Evolutionary conservation across 1,140 invertebrate genomes (phyloP).

Genomic region (Scaptomyza hsui): DNA sequence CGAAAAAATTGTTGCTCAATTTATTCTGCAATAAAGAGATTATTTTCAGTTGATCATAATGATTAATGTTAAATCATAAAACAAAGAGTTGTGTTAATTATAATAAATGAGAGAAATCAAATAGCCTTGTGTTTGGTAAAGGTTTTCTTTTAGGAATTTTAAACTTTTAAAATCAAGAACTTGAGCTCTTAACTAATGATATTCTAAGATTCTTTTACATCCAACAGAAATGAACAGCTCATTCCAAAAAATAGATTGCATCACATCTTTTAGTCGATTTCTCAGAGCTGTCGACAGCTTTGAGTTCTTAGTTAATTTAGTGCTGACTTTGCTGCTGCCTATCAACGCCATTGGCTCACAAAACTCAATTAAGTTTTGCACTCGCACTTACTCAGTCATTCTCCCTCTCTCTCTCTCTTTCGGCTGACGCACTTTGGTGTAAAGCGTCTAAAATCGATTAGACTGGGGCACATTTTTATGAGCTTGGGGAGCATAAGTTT

Average conservation of each 20-base stretch:
- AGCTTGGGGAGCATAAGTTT: conserved; percentile 28
- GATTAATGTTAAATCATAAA: no score
- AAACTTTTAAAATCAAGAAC: no score
- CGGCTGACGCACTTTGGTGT: conserved; percentile 5
- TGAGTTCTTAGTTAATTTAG: conserved; percentile 30
- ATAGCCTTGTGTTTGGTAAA: no score
- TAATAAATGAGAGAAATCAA: no score
- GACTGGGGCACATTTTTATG: conserved; percentile 63
- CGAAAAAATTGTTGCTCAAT: no score
- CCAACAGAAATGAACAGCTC: neutral
- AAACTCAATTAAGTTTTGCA: conserved; percentile 69
- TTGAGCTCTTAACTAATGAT: neutral
- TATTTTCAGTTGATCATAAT: no score
- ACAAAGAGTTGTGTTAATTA: no score
- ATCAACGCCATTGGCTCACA: conserved; percentile 30
- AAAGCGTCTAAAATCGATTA: conserved; percentile 68
- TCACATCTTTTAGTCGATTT: neutral
- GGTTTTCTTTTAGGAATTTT: no score
- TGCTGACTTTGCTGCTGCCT: conserved; percentile 59
- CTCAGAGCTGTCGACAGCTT: neutral
- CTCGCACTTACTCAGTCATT: conserved; percentile 43
- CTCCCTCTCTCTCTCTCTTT: conserved; percentile 6
- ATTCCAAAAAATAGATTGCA: conserved; percentile 7
- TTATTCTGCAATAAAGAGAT: no score
- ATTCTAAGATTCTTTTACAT: neutral